Base-by-base conservation (phyloP, 2,113 vertebrate species). In the Engraulis encrasicolus region DNA sequence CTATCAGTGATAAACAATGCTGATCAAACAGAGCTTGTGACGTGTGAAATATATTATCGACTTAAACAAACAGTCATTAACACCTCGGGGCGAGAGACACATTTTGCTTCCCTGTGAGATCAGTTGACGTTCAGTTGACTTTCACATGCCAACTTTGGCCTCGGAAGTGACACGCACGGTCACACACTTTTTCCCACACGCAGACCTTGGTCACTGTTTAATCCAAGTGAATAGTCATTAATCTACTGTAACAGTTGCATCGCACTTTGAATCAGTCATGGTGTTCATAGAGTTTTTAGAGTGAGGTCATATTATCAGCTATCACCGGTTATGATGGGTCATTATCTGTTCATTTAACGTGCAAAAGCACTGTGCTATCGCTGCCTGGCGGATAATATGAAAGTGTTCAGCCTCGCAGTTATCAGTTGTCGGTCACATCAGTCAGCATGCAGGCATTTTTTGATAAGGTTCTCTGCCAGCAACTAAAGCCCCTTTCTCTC, bases 91-190 rank as follows among this genome's bases (percentile, higher is more conserved):
- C 27, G 23, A 71, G 61, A 27, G 27, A 61, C 58, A 61, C 20
- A n/a, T n/a, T n/a, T n/a, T 61, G 2, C 5, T 6, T 1, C 58
- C 11, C 20, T 61, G 58, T 61, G 58, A n/a, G 40, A n/a, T 58
- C 54, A 61, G 20, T 61, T 61, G 58, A 61, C 23, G 40, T 58
- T 58, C 54, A 61, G 20, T 61, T 61, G 58, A 61, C 58, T 61
- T 27, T 61, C 20, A 27, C 58, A 58, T 20, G 52, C 18, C 52
- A 6, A 20, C 20, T 61, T 1, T 9, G 20, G 58, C n/a, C 20
- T 27, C 20, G 6, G 20, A 61, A 61, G 2, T 9, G 2, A 18
- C n/a, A 61, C 58, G 27, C 20, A 61, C n/a, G 9, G 40, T 45
- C 40, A 45, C 40, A 45, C 40, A 3, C 40, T 45, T 3, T 45